Base-by-base conservation (phyloP, 2,113 vertebrate genomes). In the Tetrao urogallus region DNA sequence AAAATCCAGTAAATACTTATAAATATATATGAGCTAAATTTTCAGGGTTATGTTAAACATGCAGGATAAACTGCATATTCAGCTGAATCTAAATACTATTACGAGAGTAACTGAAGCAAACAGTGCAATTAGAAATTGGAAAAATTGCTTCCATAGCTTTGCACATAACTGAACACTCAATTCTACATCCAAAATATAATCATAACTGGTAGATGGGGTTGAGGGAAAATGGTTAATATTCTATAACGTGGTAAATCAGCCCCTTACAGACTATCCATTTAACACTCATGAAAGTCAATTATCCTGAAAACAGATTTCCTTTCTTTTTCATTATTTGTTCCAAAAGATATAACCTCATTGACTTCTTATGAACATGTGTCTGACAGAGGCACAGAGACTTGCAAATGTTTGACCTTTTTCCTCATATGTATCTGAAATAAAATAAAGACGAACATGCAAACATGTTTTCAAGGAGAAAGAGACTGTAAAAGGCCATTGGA, bases 101-200 rank as follows among this genome's bases (percentile, higher is more conserved):
- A 95, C 82, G 96, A 93, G 89, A 75, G 72, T 88, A 97, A 84
- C 28, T 95, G 89, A 93, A 96, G 92, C 86, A 97, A 96, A 66
- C 82, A 95, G 83, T 90, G 88, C 90, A 97, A 97, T 97, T 97
- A 97, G 93, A 96, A 96, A 95, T 13, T 72, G 90, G 80, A 96
- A 97, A 95, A 93, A 81, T 90, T 88, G 69, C 69, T 92, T 82
- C 69, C 43, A 73, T 73, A 95, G 65, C 89, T 96, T 82, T 92
- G 90, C 8, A 27, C 48, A 71, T 96, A 96, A 86, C 93, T 95
- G 94, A 95, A 96, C 83, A 92, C 76, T 94, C 93, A 91, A 88
- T 96, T 97, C 89, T 79, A 96, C 54, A 57, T 81, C 76, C 4
- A 58, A 92, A 96, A 89, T 72, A 65, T 65, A 78, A 93, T 95